These are phyloP conservation scores for Laticauda colubrina DNA, from an alignment of 2,113 vertebrate species.

Conservation along the genomic window DNA sequence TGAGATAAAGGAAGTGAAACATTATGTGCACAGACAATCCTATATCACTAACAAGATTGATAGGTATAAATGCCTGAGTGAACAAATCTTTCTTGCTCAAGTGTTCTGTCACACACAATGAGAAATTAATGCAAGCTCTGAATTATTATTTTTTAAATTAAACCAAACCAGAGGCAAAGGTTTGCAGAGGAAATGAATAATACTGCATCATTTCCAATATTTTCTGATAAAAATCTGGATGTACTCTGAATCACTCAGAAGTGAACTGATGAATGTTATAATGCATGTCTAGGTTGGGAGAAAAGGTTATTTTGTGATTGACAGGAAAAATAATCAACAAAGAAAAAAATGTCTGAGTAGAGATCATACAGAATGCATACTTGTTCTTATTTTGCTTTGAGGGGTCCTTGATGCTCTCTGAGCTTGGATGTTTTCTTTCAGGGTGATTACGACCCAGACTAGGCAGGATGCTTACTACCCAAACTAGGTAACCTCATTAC, in stretches of 20 bases:
- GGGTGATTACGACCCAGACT: neutral
- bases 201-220: neutral
- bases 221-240: conserved; percentile 10
- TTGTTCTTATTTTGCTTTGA: neutral
- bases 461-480: neutral
- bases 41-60: conserved; percentile 17
- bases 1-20: neutral
- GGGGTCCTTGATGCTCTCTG: neutral
- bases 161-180: conserved; percentile 11
- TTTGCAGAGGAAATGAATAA: conserved; percentile 11
- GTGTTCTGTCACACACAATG: conserved; percentile 12
- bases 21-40: neutral
- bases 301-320: neutral
- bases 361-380: neutral
- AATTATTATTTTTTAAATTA: conserved; percentile 29
- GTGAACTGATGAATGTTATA: conserved; percentile 14
- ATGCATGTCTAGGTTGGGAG: neutral
- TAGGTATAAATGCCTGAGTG: neutral
- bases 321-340: neutral
- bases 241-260: conserved; percentile 10
- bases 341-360: neutral
- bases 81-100: conserved; percentile 19
- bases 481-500: neutral
- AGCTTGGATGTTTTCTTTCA: neutral
- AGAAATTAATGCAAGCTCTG: conserved; percentile 26